Base-by-base conservation (phyloP, 2,888 invertebrate genomes). In the Willowsia nigromaculata region DNA sequence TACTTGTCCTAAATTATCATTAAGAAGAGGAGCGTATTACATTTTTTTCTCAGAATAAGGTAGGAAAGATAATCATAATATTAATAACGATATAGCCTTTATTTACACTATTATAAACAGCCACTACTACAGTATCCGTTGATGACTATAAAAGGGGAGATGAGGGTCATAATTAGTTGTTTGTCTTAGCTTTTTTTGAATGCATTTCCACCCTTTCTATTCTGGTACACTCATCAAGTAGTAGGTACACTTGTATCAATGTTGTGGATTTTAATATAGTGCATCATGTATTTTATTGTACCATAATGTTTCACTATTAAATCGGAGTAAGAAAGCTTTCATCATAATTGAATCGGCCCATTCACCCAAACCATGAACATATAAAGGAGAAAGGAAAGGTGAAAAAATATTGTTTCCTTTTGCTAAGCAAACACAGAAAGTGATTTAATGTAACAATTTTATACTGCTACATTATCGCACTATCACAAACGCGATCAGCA, bases 151-250 rank as follows among this genome's bases (percentile, higher is more conserved):
- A 88, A 88, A 71, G 88, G 81, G 56, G 68, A 71, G 50, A 43
- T 40, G 43, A 87, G 71, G 83, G 78, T 68, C 68, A 80, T 89
- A 89, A 89, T 89, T 89, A 84, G 88, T 89, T 89, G 84, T 65
- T 80, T 84, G 80, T 89, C 84, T 89, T 84, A 84, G 88, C 80
- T n/a, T 74, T 84, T 76, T 81, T 33, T 71, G 13, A 50, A 22
- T 37, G 56, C 30, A 40, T 27, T 82, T 47, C 40, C 27, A 59
- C 65, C n/a, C 22, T 37, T 22, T 47, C 33, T 1, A 30, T 5
- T 43, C 4, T 3, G 18, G 13, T 71, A 2, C 18, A 18, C 6
- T 15, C 53, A 53, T 18, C 27, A 50, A 50, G n/a, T 56, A 25
- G 22, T 56, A 9, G n/a, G 0, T 27, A 25, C 25, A 1, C 15